These are phyloP conservation scores for Fringilla coelebs DNA, from an alignment of 2,797 vertebrate species.

Conservation along the genomic window DNA sequence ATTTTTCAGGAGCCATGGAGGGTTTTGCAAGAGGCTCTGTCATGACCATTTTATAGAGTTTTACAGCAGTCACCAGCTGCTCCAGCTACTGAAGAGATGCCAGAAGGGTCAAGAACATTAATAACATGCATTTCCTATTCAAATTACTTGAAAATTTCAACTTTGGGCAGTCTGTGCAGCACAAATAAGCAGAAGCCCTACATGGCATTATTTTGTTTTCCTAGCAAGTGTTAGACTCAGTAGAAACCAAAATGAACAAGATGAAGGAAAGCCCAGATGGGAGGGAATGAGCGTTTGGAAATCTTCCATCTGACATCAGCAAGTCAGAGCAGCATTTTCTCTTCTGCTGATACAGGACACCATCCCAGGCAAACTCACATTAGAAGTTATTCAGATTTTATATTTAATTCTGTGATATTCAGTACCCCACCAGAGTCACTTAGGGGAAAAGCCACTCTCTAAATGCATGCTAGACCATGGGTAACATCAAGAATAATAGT, in stretches of 20 bases:
- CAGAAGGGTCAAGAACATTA: neutral
- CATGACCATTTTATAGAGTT: neutral
- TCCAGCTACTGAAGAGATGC: neutral
- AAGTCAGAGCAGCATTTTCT: neutral
- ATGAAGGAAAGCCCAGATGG: slow-evolving; percentile 26
- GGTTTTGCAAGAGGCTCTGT: slow-evolving; percentile 4
- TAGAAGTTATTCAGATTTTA: neutral
- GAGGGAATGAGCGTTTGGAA: slow-evolving; percentile 2
- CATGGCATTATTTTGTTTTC: slow-evolving; percentile 20
- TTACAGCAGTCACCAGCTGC: neutral
- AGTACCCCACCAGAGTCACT: neutral
- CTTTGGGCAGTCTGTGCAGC: neutral
- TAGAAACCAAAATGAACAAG: slow-evolving; percentile 18
- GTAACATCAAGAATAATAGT: neutral
- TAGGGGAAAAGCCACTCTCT: neutral
- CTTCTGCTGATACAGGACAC: neutral
- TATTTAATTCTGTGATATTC: neutral
- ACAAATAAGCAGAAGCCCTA: neutral
- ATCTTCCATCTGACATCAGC: slow-evolving; percentile 9
- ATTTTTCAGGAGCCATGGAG: neutral
- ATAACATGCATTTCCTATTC: neutral
- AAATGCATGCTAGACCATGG: neutral
- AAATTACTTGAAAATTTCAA: neutral
- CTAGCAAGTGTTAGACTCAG: slow-evolving; percentile 1
- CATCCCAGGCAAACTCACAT: neutral